Evolutionary conservation across 2,113 vertebrate species (phyloP), one percentile per base, ranked within the genome.

Genomic region (Ageneiosus marmoratus): DNA sequence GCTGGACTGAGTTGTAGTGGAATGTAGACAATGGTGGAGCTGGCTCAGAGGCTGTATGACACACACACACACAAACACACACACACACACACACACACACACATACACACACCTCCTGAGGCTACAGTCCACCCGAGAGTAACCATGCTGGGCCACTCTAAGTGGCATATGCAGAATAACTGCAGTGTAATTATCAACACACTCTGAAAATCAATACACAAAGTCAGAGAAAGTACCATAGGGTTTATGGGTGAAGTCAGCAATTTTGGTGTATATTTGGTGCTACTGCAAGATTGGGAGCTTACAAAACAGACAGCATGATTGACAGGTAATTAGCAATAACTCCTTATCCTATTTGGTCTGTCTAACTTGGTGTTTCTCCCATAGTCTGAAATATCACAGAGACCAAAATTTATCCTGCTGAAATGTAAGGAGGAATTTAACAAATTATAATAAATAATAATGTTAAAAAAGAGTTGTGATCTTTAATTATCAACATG

Each of bases 101-200:
- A 55, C 53, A 22, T 11, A n/a, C 22, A 34, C 50, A 11, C 16
- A 41, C 37, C 37, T 5, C 37, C 37, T 41, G 37, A 50, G 34
- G 27, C 22, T 60, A 18, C n/a, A 48, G 24, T 27, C 22, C 37
- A 78, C 6, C 12, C 22, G 4, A 29, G 55, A 41, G 24, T 46
- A 78, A 62, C 37, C 74, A 10, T 18, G 53, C 55, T 51, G 27
- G n/a, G n/a, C n/a, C n/a, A 32, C 48, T 51, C n/a, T 50, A 16
- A 51, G 48, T 51, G 72, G 50, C 41, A 70, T 44, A 62, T 16
- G 1, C 16, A 18, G 13, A 9, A 69, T 44, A 50, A 48, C 15
- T 51, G 72, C 72, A 50, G 72, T 10, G 48, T 53, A 34, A 75
- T 53, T 53, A 55, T 75, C 73, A 75, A 34, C 29, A 48, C 70